These are phyloP conservation scores for Nesoenas mayeri DNA, from an alignment of 2,113 vertebrate genomes.

Conservation along the genomic window DNA sequence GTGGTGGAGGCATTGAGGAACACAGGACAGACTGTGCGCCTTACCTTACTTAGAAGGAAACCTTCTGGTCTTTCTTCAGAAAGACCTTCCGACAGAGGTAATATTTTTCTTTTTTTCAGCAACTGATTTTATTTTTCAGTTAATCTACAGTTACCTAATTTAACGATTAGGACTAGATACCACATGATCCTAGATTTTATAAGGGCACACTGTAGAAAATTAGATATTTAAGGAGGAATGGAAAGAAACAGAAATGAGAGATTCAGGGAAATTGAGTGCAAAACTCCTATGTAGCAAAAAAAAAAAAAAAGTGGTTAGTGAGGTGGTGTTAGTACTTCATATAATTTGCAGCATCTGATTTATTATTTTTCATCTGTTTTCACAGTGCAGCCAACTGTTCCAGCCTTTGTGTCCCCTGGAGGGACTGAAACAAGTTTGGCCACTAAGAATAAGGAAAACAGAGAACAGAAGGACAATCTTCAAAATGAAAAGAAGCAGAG, in stretches of 20 bases:
- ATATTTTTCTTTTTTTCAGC: neutral
- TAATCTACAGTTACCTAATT: neutral
- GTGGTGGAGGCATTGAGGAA: conserved; percentile 88
- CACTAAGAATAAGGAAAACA: neutral
- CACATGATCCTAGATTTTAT: neutral
- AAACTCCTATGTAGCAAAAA: neutral
- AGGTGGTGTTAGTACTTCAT: neutral
- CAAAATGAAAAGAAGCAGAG: conserved; percentile 24
- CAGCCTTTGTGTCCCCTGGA: conserved; percentile 20
- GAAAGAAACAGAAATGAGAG: neutral
- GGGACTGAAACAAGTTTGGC: conserved; percentile 52
- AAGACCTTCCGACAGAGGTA: conserved; percentile 80
- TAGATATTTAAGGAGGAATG: neutral
- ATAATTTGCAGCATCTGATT: neutral
- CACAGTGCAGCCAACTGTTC: conserved; percentile 11
- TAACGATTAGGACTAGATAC: neutral
- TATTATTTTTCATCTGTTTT: neutral
- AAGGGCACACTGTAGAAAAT: neutral
- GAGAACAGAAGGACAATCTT: neutral
- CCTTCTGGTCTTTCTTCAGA: conserved; percentile 27
- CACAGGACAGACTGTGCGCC: conserved; percentile 82
- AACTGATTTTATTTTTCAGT: neutral
- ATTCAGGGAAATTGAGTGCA: neutral
- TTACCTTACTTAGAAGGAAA: conserved; percentile 85
- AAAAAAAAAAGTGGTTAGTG: neutral